phyloP scores from a whole-genome alignment of 2,888 invertebrate species.

The Athrips mouffetella region DNA sequence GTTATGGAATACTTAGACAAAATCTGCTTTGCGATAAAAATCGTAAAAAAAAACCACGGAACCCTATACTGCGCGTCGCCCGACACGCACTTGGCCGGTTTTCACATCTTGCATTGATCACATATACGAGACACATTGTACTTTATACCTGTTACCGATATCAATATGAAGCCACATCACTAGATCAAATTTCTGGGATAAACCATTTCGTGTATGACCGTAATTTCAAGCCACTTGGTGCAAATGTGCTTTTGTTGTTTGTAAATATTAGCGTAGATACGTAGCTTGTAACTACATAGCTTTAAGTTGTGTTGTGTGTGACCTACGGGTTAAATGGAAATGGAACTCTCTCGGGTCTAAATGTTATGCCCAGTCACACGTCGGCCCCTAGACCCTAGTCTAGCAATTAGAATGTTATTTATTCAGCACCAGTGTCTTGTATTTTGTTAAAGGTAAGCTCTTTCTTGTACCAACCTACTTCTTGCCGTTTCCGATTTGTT shows the following conservation, averaged over 20 bases:
- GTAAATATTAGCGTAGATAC: constrained; percentile 11
- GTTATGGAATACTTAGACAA: too few relatives aligned
- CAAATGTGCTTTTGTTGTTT: constrained; percentile 12
- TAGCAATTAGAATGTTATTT: constrained; percentile 7
- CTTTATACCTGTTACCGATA: too few relatives aligned
- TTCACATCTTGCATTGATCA: too few relatives aligned
- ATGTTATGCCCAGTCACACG: constrained; percentile 5
- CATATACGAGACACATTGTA: too few relatives aligned
- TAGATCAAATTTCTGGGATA: constrained; percentile 35
- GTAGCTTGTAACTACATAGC: background rate
- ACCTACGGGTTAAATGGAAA: constrained; percentile 12
- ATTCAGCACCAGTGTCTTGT: background rate
- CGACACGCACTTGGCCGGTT: too few relatives aligned
- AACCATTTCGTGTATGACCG: constrained; percentile 25
- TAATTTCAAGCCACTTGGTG: constrained; percentile 18
- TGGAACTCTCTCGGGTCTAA: constrained; percentile 8
- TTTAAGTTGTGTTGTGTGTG: constrained; percentile 2
- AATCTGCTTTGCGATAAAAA: too few relatives aligned
- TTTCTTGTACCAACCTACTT: too few relatives aligned
- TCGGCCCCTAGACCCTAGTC: background rate
- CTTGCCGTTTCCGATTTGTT: too few relatives aligned
- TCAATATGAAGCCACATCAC: too few relatives aligned
- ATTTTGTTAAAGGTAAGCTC: too few relatives aligned
- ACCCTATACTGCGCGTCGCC: too few relatives aligned
- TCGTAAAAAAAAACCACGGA: too few relatives aligned